Evolutionary conservation across 2,797 vertebrate genomes (phyloP).

Genomic region (Sebastes iracundus): DNA sequence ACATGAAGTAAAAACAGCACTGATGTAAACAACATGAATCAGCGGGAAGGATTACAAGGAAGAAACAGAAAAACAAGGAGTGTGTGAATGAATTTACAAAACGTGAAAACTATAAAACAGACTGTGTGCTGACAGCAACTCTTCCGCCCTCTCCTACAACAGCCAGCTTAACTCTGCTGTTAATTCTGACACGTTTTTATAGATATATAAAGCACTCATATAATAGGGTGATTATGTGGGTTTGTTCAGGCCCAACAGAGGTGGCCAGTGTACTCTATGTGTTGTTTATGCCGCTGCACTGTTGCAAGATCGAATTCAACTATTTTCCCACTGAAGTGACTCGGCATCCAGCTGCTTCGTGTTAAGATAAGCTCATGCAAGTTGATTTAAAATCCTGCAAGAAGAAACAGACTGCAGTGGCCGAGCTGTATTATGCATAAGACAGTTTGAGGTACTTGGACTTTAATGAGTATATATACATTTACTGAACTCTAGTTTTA

Average conservation of each 20-base stretch:
- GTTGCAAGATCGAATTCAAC: background rate
- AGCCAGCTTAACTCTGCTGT: background rate
- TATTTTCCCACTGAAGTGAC: conserved; percentile 19
- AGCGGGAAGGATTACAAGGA: background rate
- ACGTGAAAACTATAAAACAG: conserved; percentile 15
- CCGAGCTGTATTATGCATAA: background rate
- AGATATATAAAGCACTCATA: conserved; percentile 19
- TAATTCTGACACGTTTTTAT: conserved; percentile 42
- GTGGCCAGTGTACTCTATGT: conserved; percentile 1
- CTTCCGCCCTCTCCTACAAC: background rate
- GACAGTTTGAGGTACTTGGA: background rate
- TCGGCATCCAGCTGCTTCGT: conserved; percentile 55
- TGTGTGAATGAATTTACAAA: background rate
- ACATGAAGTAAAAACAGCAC: background rate
- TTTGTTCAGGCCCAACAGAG: conserved; percentile 21
- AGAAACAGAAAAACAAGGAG: background rate
- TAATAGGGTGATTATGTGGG: conserved; percentile 38
- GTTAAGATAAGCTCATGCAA: conserved; percentile 43
- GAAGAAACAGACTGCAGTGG: conserved; percentile 1
- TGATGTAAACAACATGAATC: background rate
- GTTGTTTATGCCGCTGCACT: conserved; percentile 4
- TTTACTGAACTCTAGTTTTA: background rate
- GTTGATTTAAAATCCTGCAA: conserved; percentile 5
- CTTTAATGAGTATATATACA: background rate
- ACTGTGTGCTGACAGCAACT: conserved; percentile 6